These are phyloP conservation scores for Sitta europaea DNA, from an alignment of 2,113 vertebrate species.

Conservation along the genomic window DNA sequence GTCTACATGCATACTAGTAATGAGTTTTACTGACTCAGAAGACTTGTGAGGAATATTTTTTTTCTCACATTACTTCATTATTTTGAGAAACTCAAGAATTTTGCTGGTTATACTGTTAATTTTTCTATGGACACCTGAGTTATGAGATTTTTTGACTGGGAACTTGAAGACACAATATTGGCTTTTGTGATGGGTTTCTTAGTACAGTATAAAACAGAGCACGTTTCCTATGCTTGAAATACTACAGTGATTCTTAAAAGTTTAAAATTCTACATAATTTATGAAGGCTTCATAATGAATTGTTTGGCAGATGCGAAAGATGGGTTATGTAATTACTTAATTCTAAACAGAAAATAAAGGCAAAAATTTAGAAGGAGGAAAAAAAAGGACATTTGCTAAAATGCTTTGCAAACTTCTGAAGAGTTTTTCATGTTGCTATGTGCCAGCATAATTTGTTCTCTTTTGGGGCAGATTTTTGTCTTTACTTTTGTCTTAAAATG, in stretches of 20 bases:
- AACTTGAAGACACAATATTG: not conserved
- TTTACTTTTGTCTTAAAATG: not conserved
- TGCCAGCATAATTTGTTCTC: not conserved
- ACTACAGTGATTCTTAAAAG: not conserved
- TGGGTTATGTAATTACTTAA: not conserved
- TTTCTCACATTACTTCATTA: not conserved
- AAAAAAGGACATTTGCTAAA: not conserved
- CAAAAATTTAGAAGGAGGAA: not conserved
- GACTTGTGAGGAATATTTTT: not conserved
- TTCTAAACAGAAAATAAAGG: not conserved
- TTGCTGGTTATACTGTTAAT: not conserved
- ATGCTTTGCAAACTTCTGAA: not conserved
- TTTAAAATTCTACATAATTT: not conserved
- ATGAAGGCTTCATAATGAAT: not conserved
- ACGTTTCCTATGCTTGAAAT: not conserved
- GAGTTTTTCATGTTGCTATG: not conserved
- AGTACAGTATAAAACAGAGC: not conserved
- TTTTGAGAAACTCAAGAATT: not conserved
- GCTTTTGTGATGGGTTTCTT: not conserved
- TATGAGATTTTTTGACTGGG: not conserved
- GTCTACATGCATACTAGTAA: not conserved
- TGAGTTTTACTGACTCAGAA: not conserved
- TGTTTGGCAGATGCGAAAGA: not conserved
- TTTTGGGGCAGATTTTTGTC: not conserved
- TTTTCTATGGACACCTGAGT: not conserved